Base-by-base conservation (phyloP, 2,888 invertebrate species). In the Acleris holmiana region DNA sequence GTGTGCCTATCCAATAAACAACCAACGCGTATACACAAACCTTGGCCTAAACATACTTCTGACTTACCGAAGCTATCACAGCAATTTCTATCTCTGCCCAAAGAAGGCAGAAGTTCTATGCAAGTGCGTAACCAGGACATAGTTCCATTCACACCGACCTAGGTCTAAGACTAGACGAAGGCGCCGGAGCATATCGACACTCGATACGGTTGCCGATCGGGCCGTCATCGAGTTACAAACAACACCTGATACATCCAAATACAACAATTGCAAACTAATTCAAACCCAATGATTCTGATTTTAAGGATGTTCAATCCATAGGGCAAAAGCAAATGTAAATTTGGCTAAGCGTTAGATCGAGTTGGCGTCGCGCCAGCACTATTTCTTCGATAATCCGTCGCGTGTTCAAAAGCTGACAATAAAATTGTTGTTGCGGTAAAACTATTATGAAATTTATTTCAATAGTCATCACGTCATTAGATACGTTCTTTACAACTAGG, bases 131-230 rank as follows among this genome's bases (percentile, higher is more conserved):
- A 82, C 73, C 81, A 80, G 83, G 83, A 82, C 78, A 76, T 78
- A 79, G 81, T 76, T 85, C 80, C 77, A 80, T 83, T 84, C 80
- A 82, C 84, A 80, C 71, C 72, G 19, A 56, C 60, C 63, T 66
- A 60, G 60, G 65, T 60, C 59, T 46, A n/a, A 58, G 63, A 40
- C 63, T 59, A 65, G 65, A 64, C 64, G 68, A 64, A 71, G 69
- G 78, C 81, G 77, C 70, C 73, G 80, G 77, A 80, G 82, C 86
- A 85, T 83, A 86, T 88, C 88, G 88, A 75, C 71, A 84, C 78
- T 76, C 78, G 90, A 88, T 81, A 86, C 85, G 85, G 79, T 79
- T 71, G 78, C 73, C 79, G 84, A 80, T 80, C 82, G 76, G 75
- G 68, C 73, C 71, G 72, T 85, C 85, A 80, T 88, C 85, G 69